Base-by-base conservation (phyloP, 2,888 invertebrate species). In the Ligdia adustata region DNA sequence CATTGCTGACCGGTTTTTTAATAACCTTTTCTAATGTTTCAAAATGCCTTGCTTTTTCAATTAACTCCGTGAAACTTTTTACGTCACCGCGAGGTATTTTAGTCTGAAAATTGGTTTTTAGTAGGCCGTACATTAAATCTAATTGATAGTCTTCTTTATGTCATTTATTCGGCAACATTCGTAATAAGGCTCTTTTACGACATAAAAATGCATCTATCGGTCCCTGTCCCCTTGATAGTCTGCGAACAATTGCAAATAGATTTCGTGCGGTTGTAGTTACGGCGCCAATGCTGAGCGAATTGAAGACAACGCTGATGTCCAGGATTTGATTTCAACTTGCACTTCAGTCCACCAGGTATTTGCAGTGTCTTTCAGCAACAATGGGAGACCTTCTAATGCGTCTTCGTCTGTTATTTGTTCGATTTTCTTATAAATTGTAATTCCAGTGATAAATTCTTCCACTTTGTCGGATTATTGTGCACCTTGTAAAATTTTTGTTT, bases 71-170 rank as follows among this genome's bases (percentile, higher is more conserved):
- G 12, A 45, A 38, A 4, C 9, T 38, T 31, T 32, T 32, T 1
- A 45, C 9, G 1, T 33, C 33, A 2, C 16, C 12, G 1, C 45
- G 45, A 6, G 45, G 15, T 9, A 45, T 33, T 9, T 37, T 37
- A 2, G 5, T 32, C 3, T 32, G 15, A 4, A 45, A 6, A 2
- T 33, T 12, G 9, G 9, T 7, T 6, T 24, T 45, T 1, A 45
- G 32, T 7, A 45, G 11, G 2, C 45, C 37, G 13, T 38, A 33
- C 1, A 41, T 4, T 1, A 45, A 16, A 14, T 45, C 45, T 3
- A 38, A 11, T 20, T 38, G 32, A 12, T 38, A 32, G 2, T 41
- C 45, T 26, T 45, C 38, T 16, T 38, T 32, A 16, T 45, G 38
- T 1, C 41, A 16, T 7, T 41, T 33, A 2, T 2, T 2, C 1